These are phyloP conservation scores for Galleria mellonella DNA, from an alignment of 1,140 invertebrate genomes.

Conservation along the genomic window DNA sequence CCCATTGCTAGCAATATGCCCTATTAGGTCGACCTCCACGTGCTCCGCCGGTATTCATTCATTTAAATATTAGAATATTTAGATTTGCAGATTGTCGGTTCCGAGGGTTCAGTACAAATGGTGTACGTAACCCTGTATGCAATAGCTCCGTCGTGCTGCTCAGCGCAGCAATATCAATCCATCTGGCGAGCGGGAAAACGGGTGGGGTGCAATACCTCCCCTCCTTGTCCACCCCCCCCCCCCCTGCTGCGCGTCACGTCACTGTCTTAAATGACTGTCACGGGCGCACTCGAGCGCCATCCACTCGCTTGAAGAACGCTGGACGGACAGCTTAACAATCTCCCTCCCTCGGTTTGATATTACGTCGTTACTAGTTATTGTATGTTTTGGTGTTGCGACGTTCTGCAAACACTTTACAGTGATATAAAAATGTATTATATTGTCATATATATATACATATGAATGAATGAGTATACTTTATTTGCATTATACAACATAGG, in stretches of 20 bases:
- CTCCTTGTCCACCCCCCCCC: conserved; percentile 3
- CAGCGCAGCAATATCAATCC: conserved; percentile 68
- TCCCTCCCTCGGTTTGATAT: conserved; percentile 40
- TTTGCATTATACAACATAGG: no score
- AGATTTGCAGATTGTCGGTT: no score
- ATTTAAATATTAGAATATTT: no score
- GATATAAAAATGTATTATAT: no score
- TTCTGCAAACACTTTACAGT: no score
- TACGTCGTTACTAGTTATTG: conserved; percentile 61
- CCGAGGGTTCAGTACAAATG: neutral
- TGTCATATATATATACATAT: no score
- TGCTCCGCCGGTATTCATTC: no score
- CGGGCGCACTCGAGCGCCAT: conserved; percentile 53
- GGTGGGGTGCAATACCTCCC: conserved; percentile 1
- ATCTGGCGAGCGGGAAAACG: conserved; percentile 44
- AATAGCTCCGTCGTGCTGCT: conserved; percentile 63
- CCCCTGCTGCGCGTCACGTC: conserved; percentile 32
- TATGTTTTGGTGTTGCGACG: conserved; percentile 18
- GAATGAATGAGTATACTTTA: no score
- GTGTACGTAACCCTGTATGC: conserved; percentile 41
- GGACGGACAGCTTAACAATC: conserved; percentile 44
- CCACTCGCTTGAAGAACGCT: conserved; percentile 48
- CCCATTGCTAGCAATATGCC: no score
- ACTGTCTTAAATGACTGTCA: conserved; percentile 73
- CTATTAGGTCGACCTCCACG: no score